A percentile compares a stretch with the other conserved stretches of the same genome.
phyloP scores from a whole-genome alignment of 2,113 vertebrate species.

The Oncorhynchus tshawytscha region DNA sequence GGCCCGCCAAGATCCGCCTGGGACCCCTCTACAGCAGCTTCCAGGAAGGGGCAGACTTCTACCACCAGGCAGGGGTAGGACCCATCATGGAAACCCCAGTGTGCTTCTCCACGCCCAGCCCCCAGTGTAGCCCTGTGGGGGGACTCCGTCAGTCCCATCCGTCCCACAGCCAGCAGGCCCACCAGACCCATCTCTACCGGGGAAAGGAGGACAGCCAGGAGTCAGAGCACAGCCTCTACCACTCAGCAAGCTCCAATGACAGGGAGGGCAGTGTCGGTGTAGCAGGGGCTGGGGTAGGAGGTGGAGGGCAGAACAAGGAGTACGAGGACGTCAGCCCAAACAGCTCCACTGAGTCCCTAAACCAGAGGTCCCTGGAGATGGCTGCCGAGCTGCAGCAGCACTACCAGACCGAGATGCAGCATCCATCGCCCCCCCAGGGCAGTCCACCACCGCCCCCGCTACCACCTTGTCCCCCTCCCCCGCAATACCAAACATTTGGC shows the following conservation, averaged over 20 bases:
- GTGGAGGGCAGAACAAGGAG: slow-evolving; percentile 73
- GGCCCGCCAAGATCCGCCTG: slow-evolving; percentile 80
- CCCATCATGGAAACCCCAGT: slow-evolving; percentile 43
- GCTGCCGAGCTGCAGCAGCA: slow-evolving; percentile 85
- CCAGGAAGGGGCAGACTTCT: slow-evolving; percentile 89
- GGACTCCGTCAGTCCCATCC: slow-evolving; percentile 75
- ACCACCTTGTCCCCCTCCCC: slow-evolving; percentile 77
- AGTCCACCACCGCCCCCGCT: slow-evolving; percentile 58
- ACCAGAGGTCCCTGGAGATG: slow-evolving; percentile 84
- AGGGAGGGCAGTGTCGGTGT: slow-evolving; percentile 66
- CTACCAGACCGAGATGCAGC: slow-evolving; percentile 84
- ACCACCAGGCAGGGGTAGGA: slow-evolving; percentile 70
- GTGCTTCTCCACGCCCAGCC: slow-evolving; percentile 48
- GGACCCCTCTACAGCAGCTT: slow-evolving; percentile 93
- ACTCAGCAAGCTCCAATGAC: slow-evolving; percentile 85
- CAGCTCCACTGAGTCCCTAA: slow-evolving; percentile 88
- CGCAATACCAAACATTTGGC: slow-evolving; percentile 86
- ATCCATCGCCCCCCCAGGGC: slow-evolving; percentile 63
- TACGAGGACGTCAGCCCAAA: slow-evolving; percentile 85
- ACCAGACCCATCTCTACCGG: slow-evolving; percentile 75
- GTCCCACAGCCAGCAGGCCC: slow-evolving; percentile 67
- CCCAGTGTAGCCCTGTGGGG: slow-evolving; percentile 49
- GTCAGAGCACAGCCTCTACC: slow-evolving; percentile 82
- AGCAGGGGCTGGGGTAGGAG: slow-evolving; percentile 25
- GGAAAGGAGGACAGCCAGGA: slow-evolving; percentile 82